phyloP scores from a whole-genome alignment of 2,797 vertebrate species.

The Centropyge bicolor region DNA sequence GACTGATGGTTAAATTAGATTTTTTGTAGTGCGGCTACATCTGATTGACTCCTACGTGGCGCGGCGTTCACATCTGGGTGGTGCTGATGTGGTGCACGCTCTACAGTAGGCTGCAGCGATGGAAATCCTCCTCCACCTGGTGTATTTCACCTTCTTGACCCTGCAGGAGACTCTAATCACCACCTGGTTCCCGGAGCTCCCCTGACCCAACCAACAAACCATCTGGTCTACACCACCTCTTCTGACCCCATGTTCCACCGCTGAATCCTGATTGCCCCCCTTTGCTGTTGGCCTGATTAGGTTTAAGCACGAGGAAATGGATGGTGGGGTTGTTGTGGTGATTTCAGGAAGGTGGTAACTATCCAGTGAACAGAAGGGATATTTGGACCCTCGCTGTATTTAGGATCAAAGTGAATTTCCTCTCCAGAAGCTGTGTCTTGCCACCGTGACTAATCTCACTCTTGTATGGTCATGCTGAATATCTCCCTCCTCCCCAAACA shows the following conservation, averaged over 20 bases:
- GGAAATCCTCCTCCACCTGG: conserved; percentile 44
- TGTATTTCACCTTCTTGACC: conserved; percentile 53
- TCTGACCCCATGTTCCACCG: conserved; percentile 50
- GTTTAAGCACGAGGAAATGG: conserved; percentile 55
- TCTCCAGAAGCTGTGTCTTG: conserved; percentile 40
- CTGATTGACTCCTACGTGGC: not conserved
- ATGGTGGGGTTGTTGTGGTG: conserved; percentile 32
- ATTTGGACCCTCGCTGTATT: conserved; percentile 50
- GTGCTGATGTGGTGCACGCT: conserved; percentile 2
- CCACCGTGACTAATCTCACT: conserved; percentile 67
- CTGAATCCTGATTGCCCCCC: conserved; percentile 43
- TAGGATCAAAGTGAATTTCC: conserved; percentile 53
- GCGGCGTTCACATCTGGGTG: not conserved
- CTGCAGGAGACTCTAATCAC: conserved; percentile 55
- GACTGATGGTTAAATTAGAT: conserved; percentile 46
- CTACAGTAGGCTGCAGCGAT: conserved; percentile 25
- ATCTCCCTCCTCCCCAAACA: conserved; percentile 57
- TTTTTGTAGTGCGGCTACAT: conserved; percentile 11
- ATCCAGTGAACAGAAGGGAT: conserved; percentile 63
- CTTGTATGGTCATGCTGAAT: conserved; percentile 60
- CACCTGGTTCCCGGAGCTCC: conserved; percentile 52
- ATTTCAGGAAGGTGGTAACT: conserved; percentile 63
- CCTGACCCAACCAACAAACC: conserved; percentile 56
- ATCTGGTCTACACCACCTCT: conserved; percentile 67
- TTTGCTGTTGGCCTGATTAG: conserved; percentile 65